A percentile compares a stretch with the other conserved stretches of the same genome.
phyloP scores from a whole-genome alignment of 30 jellyfish, hydroid and myxozoan species.

The Nemopilema nomurai region DNA sequence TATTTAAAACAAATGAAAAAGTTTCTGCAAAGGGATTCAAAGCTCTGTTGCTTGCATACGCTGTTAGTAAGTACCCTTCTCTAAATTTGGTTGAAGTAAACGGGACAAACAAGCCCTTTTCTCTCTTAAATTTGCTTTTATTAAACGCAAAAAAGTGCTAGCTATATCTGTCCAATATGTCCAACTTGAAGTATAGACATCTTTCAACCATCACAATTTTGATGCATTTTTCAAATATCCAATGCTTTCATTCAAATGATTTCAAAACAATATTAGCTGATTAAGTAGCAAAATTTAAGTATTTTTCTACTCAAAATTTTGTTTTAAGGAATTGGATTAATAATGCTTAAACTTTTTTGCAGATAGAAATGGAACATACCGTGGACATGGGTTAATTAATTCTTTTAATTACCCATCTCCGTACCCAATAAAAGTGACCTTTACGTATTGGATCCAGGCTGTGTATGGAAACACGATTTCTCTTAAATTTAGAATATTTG shows the following conservation, averaged over 20 bases:
- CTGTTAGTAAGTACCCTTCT: no score
- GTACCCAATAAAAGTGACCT: neutral
- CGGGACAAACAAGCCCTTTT: neutral
- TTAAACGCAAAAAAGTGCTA: no score
- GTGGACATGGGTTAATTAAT: neutral
- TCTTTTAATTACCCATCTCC: conserved; percentile 15
- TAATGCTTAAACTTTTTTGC: neutral
- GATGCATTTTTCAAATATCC: no score
- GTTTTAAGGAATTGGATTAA: neutral
- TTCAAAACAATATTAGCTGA: no score
- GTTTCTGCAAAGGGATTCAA: neutral
- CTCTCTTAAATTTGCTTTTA: neutral
- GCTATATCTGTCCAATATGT: no score
- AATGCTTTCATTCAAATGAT: no score
- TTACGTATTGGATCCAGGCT: neutral
- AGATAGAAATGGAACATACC: neutral
- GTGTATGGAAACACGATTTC: conserved; percentile 3
- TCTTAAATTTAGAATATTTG: conserved; percentile 3
- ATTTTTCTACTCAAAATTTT: no score
- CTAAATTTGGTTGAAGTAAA: neutral
- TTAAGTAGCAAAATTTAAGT: no score
- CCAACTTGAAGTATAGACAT: no score
- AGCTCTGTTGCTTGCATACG: neutral
- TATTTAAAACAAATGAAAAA: neutral
- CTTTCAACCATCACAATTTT: no score